Base-by-base conservation (phyloP, 2,113 vertebrate genomes). In the Bambusicola thoracicus region DNA sequence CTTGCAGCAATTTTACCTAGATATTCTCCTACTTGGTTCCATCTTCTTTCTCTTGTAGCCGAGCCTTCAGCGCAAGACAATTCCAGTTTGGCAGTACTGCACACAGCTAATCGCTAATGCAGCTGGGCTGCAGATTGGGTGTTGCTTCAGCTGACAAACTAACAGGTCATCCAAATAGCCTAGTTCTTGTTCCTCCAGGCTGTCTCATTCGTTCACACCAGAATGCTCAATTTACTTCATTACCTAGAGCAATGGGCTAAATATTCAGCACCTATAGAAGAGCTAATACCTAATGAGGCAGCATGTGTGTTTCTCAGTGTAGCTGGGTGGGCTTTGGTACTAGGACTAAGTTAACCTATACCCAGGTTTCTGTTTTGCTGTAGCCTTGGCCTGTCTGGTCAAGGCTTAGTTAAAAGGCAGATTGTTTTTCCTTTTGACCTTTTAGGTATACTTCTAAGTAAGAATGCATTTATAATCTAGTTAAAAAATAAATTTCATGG, bases 51-150 rank as follows among this genome's bases (percentile, higher is more conserved):
- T 77, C 30, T 40, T 68, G 53, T 69, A 29, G 9, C 89, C 19
- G 69, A 72, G n/a, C 25, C 20, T 19, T 56, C 15, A 81, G 34
- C 43, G 10, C 53, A 81, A n/a, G 27, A 15, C 30, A 69, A 32
- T 87, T 79, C 15, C 78, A 68, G 14, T 41, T 56, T 79, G 69
- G 72, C 56, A 43, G 2, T 36, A 18, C 74, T 56, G 24, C 41
- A 22, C 25, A 3, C 36, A 32, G 68, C 55, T 85, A 12, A 67
- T 73, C 86, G 73, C 46, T 81, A 70, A 73, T 38, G 2, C 62
- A 89, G 51, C 67, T 85, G 78, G 43, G 43, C 79, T 66, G 85
- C 40, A 72, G 84, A 69, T 32, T 78, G 51, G 66, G 38, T 91
- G 55, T 69, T 2, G 0, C 30, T 95, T 95, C 43, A 36, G 20